Evolutionary conservation across 2,797 vertebrate species (phyloP), one percentile per base, ranked within the genome.

Genomic region (Sorex maritimensis): DNA sequence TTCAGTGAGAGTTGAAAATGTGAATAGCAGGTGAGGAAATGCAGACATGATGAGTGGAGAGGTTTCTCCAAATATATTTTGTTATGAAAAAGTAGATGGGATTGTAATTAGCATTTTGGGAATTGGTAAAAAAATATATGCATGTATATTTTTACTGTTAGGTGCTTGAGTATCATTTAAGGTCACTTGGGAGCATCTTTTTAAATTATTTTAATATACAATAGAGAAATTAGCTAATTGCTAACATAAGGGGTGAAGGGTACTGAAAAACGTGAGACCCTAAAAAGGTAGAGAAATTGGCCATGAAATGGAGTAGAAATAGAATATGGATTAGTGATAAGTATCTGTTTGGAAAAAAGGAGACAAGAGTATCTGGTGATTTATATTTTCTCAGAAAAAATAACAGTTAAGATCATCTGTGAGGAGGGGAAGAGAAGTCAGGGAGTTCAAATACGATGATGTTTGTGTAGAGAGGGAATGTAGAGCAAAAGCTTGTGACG

Each of bases 281-380:
- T 28, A 30, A 58, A 0, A 41, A 17, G 26, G 7, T 38, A 41
- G 8, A 41, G n/a, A 72, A 67, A 4, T 30, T 67, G 28, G 26
- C 14, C 19, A 8, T 34, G 80, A 13, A 67, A 41, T 86, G 80
- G 46, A 24, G 11, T 17, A 78, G 19, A 78, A 7, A 69, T 19
- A 26, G 15, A 63, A 5, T 52, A 61, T 68, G 17, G 10, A 58
- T 80, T 83, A 71, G 3, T 6, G 61, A 8, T 95, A 69, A 84
- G n/a, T 80, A 86, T 67, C 75, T 26, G 72, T n/a, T 72, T 92
- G 24, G 23, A 55, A 82, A 28, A 14, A 81, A 55, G 55, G 34
- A 65, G 72, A 24, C 65, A 65, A 46, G n/a, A 69, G 28, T 9
- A 44, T 44, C 41, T 30, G 28, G 19, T 71, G 63, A 14, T 23